Evolutionary conservation across 2,888 invertebrate genomes (phyloP).

Genomic region (Terebella lapidaria): DNA sequence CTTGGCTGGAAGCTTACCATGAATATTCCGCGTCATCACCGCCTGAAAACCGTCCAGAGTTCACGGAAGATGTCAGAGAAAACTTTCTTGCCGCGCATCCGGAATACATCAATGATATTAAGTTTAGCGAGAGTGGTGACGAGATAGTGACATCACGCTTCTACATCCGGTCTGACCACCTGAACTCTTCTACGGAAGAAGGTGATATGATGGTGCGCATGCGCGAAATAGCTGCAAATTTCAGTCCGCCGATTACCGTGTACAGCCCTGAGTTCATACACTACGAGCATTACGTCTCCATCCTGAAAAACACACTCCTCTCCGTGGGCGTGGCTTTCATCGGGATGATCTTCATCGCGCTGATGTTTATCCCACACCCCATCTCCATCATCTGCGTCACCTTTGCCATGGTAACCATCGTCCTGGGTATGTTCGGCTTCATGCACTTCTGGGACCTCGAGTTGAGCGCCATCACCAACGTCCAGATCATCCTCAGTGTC

Average conservation of each 20-base stretch:
- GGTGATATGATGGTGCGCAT: conserved; percentile 31
- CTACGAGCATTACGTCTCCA: conserved; percentile 37
- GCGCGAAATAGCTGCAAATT: conserved; percentile 28
- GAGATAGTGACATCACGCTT: conserved; percentile 77
- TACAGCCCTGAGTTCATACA: conserved; percentile 32
- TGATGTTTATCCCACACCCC: conserved; percentile 37
- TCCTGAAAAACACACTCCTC: conserved; percentile 34
- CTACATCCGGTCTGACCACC: conserved; percentile 81
- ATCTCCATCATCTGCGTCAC: conserved; percentile 31
- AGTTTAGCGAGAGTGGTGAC: conserved; percentile 30
- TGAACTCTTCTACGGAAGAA: conserved; percentile 66
- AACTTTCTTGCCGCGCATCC: conserved; percentile 9
- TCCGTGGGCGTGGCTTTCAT: conserved; percentile 35
- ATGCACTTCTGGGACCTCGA: conserved; percentile 32
- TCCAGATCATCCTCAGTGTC: conserved; percentile 38
- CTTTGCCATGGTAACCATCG: conserved; percentile 32
- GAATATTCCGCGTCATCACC: neutral
- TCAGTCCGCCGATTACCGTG: conserved; percentile 27
- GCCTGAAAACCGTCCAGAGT: conserved; percentile 1
- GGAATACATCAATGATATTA: conserved; percentile 10
- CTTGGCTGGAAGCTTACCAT: conserved; percentile 15
- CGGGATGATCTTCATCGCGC: conserved; percentile 34
- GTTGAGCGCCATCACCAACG: conserved; percentile 38
- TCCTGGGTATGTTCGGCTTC: conserved; percentile 37
- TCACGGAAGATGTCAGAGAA: conserved; percentile 3